phyloP scores from a whole-genome alignment of 2,113 vertebrate species.

The Kryptolebias marmoratus region DNA sequence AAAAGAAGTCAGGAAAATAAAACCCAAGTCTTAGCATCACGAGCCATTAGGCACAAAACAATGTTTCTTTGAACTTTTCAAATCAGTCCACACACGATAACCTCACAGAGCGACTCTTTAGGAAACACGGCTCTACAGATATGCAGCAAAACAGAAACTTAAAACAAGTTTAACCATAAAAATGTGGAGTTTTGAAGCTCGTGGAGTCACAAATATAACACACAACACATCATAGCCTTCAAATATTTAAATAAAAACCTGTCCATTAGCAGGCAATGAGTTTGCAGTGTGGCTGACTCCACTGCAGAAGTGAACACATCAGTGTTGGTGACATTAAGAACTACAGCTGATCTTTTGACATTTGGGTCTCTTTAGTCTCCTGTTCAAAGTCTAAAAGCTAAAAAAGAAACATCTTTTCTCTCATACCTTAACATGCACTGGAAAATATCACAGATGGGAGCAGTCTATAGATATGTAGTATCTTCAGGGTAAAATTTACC shows the following conservation, averaged over 20 bases:
- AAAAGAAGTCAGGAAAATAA: conserved; percentile 19
- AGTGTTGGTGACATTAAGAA: too few species aligned
- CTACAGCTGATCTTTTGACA: too few species aligned
- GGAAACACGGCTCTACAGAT: not conserved
- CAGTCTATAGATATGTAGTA: too few species aligned
- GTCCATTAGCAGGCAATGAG: not conserved
- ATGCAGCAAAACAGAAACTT: not conserved
- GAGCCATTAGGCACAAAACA: not conserved
- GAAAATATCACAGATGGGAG: too few species aligned
- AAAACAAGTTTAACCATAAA: not conserved
- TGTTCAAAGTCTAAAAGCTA: too few species aligned
- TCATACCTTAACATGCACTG: too few species aligned
- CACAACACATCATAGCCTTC: not conserved
- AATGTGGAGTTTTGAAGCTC: not conserved
- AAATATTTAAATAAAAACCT: not conserved
- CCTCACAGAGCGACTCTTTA: not conserved
- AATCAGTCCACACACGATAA: not conserved
- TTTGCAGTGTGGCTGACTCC: too few species aligned
- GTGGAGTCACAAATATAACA: not conserved
- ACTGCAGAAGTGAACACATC: too few species aligned
- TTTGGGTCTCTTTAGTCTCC: too few species aligned
- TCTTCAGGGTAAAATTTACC: not conserved
- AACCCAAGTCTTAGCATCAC: not conserved
- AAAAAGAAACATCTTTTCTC: too few species aligned
- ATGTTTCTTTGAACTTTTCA: not conserved